Evolutionary conservation across 2,888 invertebrate species (phyloP), one percentile per base, ranked within the genome.

Genomic region (Cynaeus angustus): DNA sequence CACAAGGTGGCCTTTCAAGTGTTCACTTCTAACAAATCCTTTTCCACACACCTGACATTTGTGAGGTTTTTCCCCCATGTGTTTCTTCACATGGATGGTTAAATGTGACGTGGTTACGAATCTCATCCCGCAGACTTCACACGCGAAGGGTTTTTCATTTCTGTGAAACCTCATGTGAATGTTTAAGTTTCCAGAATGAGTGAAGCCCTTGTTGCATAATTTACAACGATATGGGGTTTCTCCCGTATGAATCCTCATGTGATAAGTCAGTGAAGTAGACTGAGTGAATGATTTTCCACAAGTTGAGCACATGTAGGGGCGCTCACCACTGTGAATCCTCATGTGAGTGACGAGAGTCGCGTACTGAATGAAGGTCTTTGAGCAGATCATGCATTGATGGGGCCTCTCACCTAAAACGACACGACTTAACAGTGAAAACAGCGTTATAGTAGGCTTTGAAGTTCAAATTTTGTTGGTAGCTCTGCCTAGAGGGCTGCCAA

Each of bases 1-100:
- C n/a, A 88, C 77, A 58, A 87, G 78, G 76, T 90, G 90, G 28
- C 88, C 84, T 68, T 81, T 81, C 66, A 89, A 78, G 81, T 87
- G 87, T 50, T 88, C 85, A 26, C 87, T 87, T 43, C 88, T 81
- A 0, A 87, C 84, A 58, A 88, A 86, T 3, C 86, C 84, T 73
- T 89, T 88, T 8, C 85, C 86, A 79, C 90, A 90, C 50, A 87
- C 85, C 13, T 84, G 83, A 76, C 90, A 90, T 26, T 73, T 70
- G 68, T 81, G 77, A 7, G 79, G 75, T 37, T 77, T 79, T 21
- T 80, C 78, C 0, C 82, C 82, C 2, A 74, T 75, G 65, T 83
- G 83, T 43, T 79, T 78, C 59, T 80, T 81, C 1, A 79, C 55
- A 61, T 83, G 83, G 4, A 79, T 77, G 33, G 76, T 76, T 16